Evolutionary conservation across 1,140 invertebrate species (phyloP), one percentile per base, ranked within the genome.

Genomic region (Melanaphis sacchari): DNA sequence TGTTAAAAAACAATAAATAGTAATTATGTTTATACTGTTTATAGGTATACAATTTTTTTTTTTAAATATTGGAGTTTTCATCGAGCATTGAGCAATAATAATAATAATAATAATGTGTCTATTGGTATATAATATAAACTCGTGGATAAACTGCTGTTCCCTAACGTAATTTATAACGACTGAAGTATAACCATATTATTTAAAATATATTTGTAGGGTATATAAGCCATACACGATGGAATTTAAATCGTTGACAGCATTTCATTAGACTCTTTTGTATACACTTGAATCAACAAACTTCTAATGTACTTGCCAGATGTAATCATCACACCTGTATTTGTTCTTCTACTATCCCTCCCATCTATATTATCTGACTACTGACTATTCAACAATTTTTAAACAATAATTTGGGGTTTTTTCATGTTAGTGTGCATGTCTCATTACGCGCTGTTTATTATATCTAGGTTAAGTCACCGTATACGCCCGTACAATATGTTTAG

Each of bases 211-310:
- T 54, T 90, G 40, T 90, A 41, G 89, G 40, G 46, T 89, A 36
- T 36, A 26, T 41, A 49, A 88, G 46, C 49, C 91, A 49, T 49
- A 52, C 76, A 82, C 24, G 46, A 54, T 84, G 36, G 46, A 93
- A 93, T 82, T 93, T 93, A 82, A 93, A 93, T 84, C 43, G 91
- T 93, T 84, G 81, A 90, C 89, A 90, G 89, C 52, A 38, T 93
- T 93, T 93, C 91, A 93, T 93, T 93, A 93, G 81, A 93, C 91
- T 93, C 91, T 93, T 93, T 93, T 93, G 91, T 93, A 46, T 49
- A 40, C 91, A 93, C 76, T 93, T 93, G 91, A 93, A 93, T 81
- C 43, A 93, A 93, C 91, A 93, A 93, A 84, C 66, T 93, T 84
- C 91, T 82, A 84, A 93, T 93, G 81, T 82, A 82, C 91, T 93